Evolutionary conservation across 2,113 vertebrate species (phyloP).

Genomic region (Sitta europaea): DNA sequence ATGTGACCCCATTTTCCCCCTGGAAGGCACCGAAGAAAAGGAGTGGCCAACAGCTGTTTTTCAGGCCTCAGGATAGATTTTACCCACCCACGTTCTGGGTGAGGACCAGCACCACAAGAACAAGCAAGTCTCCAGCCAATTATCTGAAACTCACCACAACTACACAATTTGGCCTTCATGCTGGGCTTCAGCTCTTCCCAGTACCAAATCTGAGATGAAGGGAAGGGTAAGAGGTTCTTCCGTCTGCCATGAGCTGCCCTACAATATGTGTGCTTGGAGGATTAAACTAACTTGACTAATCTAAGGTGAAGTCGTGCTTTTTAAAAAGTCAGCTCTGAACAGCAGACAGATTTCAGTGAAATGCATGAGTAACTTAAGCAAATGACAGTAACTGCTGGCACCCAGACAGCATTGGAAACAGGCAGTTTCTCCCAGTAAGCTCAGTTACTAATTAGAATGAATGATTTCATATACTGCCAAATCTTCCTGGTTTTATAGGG

Average conservation of each 20-base stretch:
- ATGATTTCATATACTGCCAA: constrained; percentile 40
- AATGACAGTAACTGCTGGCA: constrained; percentile 50
- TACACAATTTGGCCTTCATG: not conserved
- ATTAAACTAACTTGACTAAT: not conserved
- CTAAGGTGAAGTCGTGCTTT: not conserved
- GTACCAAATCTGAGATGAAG: not conserved
- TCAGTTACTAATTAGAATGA: constrained; percentile 52
- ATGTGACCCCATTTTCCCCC: not conserved
- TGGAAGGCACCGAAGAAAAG: constrained; percentile 13
- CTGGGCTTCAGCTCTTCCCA: not conserved
- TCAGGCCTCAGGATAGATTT: not conserved
- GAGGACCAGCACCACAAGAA: constrained; percentile 15
- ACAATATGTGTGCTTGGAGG: not conserved
- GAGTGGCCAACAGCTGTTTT: not conserved
- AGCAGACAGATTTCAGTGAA: constrained; percentile 24
- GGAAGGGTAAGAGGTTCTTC: not conserved
- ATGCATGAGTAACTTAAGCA: constrained; percentile 52
- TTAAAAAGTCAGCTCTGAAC: constrained; percentile 11
- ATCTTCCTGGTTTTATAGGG: constrained; percentile 26
- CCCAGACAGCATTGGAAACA: not conserved
- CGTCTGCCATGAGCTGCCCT: not conserved
- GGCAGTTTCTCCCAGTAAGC: constrained; percentile 46
- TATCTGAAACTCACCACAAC: not conserved
- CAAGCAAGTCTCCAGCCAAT: not conserved
- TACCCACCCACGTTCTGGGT: constrained; percentile 19